Percentiles rank a stretch among this genome's conserved stretches.
Evolutionary conservation across 2,888 invertebrate genomes (phyloP).

Genomic region (Syrista parreyssii): DNA sequence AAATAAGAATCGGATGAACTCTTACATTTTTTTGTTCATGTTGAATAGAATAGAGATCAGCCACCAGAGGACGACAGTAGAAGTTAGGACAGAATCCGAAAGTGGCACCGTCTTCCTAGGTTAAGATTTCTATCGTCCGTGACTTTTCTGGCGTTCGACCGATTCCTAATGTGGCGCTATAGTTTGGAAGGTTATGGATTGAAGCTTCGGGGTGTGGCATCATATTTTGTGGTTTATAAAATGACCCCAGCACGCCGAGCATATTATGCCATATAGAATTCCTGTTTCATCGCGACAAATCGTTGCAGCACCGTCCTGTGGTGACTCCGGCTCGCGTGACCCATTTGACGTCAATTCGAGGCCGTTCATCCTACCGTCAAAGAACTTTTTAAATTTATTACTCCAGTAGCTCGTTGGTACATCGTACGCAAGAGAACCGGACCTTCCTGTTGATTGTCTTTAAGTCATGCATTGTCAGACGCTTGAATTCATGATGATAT

Average conservation of each 20-base stretch:
- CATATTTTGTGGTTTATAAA: constrained; percentile 45
- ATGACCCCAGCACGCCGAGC: constrained; percentile 8
- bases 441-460: background rate
- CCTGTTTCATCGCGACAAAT: constrained; percentile 11
- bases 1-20: background rate
- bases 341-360: background rate
- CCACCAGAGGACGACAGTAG: background rate
- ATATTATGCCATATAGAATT: constrained; percentile 15
- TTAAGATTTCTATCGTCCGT: constrained; percentile 1
- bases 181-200: constrained; percentile 62
- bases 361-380: background rate
- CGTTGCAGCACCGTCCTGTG: background rate
- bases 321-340: background rate
- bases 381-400: background rate
- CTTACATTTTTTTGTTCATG: background rate
- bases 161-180: constrained; percentile 54
- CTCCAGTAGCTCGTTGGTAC: background rate
- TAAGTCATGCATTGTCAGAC: background rate
- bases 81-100: background rate
- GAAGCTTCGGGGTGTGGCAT: constrained; percentile 63
- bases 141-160: constrained; percentile 17
- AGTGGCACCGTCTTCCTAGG: background rate
- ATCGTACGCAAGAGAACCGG: background rate
- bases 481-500: background rate
- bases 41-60: background rate